Conservation (phyloP, 2,888 invertebrate species). For the Phengaris arion region DNA sequence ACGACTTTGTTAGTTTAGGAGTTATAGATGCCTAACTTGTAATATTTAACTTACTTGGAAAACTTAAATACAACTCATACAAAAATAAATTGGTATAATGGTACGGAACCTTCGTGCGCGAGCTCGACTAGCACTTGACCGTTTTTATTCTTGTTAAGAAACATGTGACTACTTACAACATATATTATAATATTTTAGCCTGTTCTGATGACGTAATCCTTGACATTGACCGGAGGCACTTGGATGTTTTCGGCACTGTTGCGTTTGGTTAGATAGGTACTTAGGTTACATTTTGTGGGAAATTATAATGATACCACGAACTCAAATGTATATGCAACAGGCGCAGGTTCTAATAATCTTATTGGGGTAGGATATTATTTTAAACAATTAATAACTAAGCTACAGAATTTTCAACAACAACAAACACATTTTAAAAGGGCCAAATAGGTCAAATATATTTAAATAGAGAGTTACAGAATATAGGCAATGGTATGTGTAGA, state of each 20-base stretch:
- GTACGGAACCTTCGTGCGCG: too few species aligned
- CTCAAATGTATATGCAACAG: neutral
- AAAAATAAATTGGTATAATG: too few species aligned
- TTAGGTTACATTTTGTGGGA: neutral
- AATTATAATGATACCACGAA: neutral
- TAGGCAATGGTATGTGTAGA: neutral
- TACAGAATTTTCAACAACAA: neutral
- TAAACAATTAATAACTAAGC: too few species aligned
- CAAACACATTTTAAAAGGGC: neutral
- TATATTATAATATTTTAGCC: neutral
- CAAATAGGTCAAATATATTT: neutral
- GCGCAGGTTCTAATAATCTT: neutral
- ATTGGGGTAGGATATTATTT: neutral
- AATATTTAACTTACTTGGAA: too few species aligned
- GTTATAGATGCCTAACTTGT: too few species aligned
- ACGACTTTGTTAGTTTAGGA: too few species aligned
- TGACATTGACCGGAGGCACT: conserved; percentile 1
- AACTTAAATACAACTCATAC: too few species aligned
- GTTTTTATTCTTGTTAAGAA: too few species aligned
- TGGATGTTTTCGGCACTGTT: neutral
- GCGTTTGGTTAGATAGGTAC: neutral
- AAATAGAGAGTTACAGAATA: neutral
- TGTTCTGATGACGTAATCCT: neutral
- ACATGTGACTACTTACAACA: too few species aligned
- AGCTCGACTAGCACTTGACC: too few species aligned